Evolutionary conservation across 2,113 vertebrate genomes (phyloP).

Genomic region (Mystacornis crossleyi): DNA sequence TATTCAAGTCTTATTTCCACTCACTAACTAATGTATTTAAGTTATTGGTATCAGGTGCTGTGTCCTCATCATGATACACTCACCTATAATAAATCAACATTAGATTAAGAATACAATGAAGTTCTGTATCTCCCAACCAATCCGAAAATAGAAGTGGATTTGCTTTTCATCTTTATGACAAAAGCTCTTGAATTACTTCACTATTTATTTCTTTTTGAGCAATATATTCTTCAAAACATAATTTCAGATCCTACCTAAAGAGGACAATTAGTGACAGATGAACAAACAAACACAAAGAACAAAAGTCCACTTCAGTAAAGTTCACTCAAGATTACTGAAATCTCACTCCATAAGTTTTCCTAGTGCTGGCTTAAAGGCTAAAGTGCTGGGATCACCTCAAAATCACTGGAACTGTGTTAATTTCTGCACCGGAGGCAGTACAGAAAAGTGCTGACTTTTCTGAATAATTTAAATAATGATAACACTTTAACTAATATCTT

Average conservation of each 20-base stretch:
- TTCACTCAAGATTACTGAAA: not conserved
- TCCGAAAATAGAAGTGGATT: not conserved
- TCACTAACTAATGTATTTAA: not conserved
- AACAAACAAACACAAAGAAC: not conserved
- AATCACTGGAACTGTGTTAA: not conserved
- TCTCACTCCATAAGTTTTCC: not conserved
- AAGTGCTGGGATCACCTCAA: not conserved
- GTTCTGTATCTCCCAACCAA: not conserved
- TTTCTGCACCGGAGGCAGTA: not conserved
- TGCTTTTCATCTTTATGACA: not conserved
- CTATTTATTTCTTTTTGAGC: not conserved
- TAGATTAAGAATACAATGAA: not conserved
- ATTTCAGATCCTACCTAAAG: not conserved
- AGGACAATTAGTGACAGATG: not conserved
- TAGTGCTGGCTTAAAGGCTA: not conserved
- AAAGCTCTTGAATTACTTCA: not conserved
- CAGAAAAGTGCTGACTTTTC: not conserved
- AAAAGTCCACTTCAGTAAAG: not conserved
- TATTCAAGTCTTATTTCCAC: not conserved
- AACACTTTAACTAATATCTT: not conserved
- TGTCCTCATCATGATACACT: no score
- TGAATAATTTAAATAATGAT: not conserved
- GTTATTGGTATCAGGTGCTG: not conserved
- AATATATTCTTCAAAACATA: not conserved
- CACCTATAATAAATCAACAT: not conserved